Evolutionary conservation across 1,140 invertebrate genomes (phyloP).

Genomic region (Oncopodura yosiiana): DNA sequence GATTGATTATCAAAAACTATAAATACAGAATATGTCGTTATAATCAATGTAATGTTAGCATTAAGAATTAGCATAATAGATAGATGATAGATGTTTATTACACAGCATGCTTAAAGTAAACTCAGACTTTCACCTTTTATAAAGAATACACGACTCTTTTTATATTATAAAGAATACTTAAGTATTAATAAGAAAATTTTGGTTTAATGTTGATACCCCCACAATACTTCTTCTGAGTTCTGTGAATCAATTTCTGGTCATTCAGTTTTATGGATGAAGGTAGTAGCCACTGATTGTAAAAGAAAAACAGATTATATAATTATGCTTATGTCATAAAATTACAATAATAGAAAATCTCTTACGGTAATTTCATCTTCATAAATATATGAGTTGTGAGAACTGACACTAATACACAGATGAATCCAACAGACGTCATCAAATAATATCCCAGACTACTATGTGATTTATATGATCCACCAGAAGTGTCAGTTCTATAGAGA

Average conservation of each 20-base stretch:
- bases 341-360: conserved; percentile 39
- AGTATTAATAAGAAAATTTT: too few species aligned
- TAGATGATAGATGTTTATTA: too few species aligned
- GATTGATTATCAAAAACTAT: too few species aligned
- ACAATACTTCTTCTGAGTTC: neutral
- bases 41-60: too few species aligned
- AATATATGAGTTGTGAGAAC: conserved; percentile 96
- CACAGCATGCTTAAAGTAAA: too few species aligned
- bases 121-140: too few species aligned
- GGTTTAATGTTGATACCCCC: too few species aligned
- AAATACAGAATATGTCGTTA: too few species aligned
- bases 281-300: conserved; percentile 27
- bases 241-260: neutral
- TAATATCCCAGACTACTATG: conserved; percentile 42
- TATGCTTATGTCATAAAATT: neutral
- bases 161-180: too few species aligned
- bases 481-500: conserved; percentile 83
- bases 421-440: conserved; percentile 82
- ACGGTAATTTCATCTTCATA: conserved; percentile 97
- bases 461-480: conserved; percentile 83
- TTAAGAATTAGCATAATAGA: too few species aligned
- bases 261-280: conserved; percentile 29
- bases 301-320: neutral
- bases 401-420: conserved; percentile 83
- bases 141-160: too few species aligned